Percentiles rank a stretch among this genome's conserved stretches.
These are phyloP conservation scores for Petrolisthes cinctipes DNA, from an alignment of 2,888 invertebrate species.

Conservation along the genomic window DNA sequence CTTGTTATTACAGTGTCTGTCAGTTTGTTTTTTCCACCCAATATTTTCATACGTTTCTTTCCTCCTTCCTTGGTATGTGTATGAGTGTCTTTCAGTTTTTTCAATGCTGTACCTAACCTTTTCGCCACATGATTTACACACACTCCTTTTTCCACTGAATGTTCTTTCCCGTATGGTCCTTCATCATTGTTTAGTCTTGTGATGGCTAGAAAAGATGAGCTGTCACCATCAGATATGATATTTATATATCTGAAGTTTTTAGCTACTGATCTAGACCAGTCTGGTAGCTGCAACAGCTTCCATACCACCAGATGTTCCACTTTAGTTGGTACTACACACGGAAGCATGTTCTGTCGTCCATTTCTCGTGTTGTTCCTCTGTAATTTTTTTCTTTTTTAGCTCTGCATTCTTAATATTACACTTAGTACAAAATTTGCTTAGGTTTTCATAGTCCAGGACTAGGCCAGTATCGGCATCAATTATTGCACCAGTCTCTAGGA, in stretches of 20 bases:
- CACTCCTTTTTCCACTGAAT: not conserved
- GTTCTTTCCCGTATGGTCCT: no score
- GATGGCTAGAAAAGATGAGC: not conserved
- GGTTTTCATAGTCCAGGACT: no score
- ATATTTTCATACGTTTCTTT: conserved; percentile 1
- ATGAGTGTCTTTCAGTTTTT: not conserved
- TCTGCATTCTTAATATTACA: not conserved
- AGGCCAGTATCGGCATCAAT: no score
- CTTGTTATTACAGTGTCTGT: no score
- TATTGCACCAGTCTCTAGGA: no score
- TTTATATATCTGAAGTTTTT: not conserved
- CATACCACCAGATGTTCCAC: conserved; percentile 4
- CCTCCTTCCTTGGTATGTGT: not conserved
- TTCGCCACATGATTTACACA: not conserved
- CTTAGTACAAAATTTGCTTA: no score
- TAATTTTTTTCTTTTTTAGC: not conserved
- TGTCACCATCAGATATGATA: conserved; percentile 3
- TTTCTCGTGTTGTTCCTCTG: not conserved
- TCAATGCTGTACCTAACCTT: not conserved
- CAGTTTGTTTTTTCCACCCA: not conserved
- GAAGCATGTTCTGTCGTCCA: not conserved
- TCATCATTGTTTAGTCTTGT: not conserved
- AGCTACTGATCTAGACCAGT: not conserved
- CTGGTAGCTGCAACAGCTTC: not conserved
- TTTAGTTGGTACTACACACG: not conserved